Conservation (phyloP, 2,888 invertebrate genomes). For the Xylocampa areola region DNA sequence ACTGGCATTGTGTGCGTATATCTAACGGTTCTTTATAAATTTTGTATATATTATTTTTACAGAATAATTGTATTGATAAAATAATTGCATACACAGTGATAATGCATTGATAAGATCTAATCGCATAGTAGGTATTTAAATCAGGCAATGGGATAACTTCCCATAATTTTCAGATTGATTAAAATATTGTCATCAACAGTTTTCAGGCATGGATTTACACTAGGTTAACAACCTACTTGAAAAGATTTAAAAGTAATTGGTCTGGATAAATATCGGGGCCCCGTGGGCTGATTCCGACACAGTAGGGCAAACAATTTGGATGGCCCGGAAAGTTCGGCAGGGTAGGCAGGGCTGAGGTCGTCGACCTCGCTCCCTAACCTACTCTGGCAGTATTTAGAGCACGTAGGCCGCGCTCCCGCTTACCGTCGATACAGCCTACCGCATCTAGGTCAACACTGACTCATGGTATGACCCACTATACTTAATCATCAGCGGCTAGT, state of each 20-base stretch:
- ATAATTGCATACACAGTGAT: too few relatives aligned
- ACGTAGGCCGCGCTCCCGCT: constrained; percentile 79
- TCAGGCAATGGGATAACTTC: too few relatives aligned
- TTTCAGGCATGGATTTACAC: too few relatives aligned
- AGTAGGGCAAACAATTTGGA: constrained; percentile 62
- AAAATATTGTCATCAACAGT: too few relatives aligned
- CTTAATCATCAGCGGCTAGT: constrained; percentile 77
- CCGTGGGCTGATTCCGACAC: constrained; percentile 42
- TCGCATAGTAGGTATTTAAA: neutral
- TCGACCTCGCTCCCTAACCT: constrained; percentile 87
- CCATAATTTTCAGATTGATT: neutral
- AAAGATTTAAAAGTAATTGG: constrained; percentile 29
- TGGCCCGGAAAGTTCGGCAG: constrained; percentile 77
- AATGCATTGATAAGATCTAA: too few relatives aligned
- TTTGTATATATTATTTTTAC: constrained; percentile 52
- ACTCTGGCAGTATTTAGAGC: constrained; percentile 85
- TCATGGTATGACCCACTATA: constrained; percentile 78
- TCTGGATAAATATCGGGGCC: constrained; percentile 42
- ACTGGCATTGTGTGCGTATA: constrained; percentile 53
- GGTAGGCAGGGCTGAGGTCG: constrained; percentile 76
- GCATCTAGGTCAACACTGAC: constrained; percentile 86
- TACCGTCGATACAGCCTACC: constrained; percentile 80
- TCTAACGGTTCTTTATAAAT: constrained; percentile 58
- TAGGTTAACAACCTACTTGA: constrained; percentile 19
- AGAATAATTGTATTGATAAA: too few relatives aligned